Base-by-base conservation (phyloP, 2,888 invertebrate species). In the Troilus luridus region DNA sequence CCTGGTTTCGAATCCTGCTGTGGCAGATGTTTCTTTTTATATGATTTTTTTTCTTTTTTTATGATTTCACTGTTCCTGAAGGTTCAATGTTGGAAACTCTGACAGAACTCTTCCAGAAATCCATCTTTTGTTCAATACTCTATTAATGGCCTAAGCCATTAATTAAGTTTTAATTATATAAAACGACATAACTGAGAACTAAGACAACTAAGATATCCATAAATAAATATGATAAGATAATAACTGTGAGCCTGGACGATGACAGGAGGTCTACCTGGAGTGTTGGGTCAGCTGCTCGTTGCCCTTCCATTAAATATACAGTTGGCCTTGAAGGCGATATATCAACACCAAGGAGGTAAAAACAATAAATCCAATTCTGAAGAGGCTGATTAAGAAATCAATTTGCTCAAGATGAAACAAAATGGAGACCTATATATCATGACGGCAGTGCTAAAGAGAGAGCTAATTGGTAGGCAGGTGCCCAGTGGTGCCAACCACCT, bases 381-480 rank as follows among this genome's bases (percentile, higher is more conserved):
- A 41, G 27, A 77, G 72, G 27, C 72, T 77, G 72, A 77, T 77
- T 77, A 77, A 77, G 72, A 77, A 77, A 77, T 77, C 72, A 77
- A 77, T 77, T 77, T 77, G 72, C 6, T 77, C 8, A 77, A 17
- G 72, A 77, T 77, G 19, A 24, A 24, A 67, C 67, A 67, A 67
- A 24, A 67, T 67, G 72, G 72, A 77, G 72, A 24, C 27, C 72
- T 27, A 77, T 77, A 77, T 77, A 77, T 77, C 72, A 77, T 41
- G 12, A 12, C 3, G 72, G 72, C 72, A 17, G 72, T 77, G 72
- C 72, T 77, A 77, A 77, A 77, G 12, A 77, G 72, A 77, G 41
- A 14, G 72, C 72, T 77, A 77, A 77, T 77, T 77, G 72, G n/a
- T 77, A 19, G 17, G 72, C 72, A 77, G 72, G 72, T 77, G 72